Conservation (phyloP, 2,113 vertebrate species). For the Perca fluviatilis region DNA sequence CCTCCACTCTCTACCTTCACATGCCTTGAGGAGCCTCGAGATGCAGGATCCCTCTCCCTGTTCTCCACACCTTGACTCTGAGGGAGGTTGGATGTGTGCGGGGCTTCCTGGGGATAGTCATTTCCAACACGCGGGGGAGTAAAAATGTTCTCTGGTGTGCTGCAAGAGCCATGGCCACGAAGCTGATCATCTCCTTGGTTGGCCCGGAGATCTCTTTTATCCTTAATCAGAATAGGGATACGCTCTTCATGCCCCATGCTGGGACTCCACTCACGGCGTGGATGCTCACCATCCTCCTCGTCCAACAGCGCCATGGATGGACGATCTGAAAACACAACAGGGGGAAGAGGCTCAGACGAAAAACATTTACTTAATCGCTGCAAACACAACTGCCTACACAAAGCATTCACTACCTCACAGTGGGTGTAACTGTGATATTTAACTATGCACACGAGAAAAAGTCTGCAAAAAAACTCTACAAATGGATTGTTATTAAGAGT, state of each 20-base stretch:
- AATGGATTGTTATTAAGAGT: neutral
- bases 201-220: constrained; percentile 73
- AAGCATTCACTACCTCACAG: neutral
- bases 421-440: neutral
- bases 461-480: neutral
- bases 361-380: neutral
- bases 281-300: constrained; percentile 80
- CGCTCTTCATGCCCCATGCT: constrained; percentile 83
- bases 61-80: constrained; percentile 81
- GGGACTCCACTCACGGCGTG: constrained; percentile 81
- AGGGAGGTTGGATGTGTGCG: constrained; percentile 75
- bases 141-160: constrained; percentile 78
- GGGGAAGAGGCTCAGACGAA: neutral
- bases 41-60: constrained; percentile 73
- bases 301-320: constrained; percentile 78
- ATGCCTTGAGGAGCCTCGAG: constrained; percentile 65
- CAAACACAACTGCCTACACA: neutral
- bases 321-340: constrained; percentile 67
- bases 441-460: neutral
- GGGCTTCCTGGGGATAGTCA: constrained; percentile 76
- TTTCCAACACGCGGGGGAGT: constrained; percentile 71
- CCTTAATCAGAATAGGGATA: constrained; percentile 80
- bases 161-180: constrained; percentile 72
- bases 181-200: constrained; percentile 76
- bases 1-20: constrained; percentile 77